Evolutionary conservation across 2,113 vertebrate genomes (phyloP).

Genomic region (Coreoperca whiteheadi): DNA sequence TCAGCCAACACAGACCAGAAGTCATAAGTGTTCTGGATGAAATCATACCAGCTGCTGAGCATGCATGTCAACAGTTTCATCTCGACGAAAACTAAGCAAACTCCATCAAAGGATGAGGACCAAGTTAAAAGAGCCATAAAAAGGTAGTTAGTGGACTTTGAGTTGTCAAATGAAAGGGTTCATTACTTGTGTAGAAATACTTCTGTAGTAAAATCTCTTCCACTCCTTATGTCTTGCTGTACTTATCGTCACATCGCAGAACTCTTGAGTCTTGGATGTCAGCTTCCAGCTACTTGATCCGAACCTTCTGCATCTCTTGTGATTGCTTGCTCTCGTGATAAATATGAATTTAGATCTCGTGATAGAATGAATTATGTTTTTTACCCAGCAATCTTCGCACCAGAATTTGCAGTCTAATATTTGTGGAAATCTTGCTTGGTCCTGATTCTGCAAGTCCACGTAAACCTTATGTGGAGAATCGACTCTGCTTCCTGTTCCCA

Average conservation of each 20-base stretch:
- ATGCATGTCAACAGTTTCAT: not conserved
- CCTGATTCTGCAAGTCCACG: not conserved
- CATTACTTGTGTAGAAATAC: not conserved
- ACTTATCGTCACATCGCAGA: not conserved
- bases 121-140: not conserved
- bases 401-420: not conserved
- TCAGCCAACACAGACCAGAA: not conserved
- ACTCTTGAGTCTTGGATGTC: not conserved
- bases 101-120: not conserved
- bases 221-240: not conserved
- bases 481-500: slow-evolving; percentile 32
- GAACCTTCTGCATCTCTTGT: not conserved
- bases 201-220: not conserved
- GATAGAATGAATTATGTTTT: not conserved
- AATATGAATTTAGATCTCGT: no score
- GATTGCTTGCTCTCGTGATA: not conserved
- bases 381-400: not conserved
- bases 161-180: not conserved
- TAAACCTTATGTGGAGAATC: not conserved
- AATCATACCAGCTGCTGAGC: not conserved
- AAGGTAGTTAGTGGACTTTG: not conserved
- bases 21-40: not conserved
- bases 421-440: not conserved
- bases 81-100: not conserved
- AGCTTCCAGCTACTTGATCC: not conserved